Evolutionary conservation across 2,113 vertebrate genomes (phyloP).

Genomic region (Microcebus tavaratra): DNA sequence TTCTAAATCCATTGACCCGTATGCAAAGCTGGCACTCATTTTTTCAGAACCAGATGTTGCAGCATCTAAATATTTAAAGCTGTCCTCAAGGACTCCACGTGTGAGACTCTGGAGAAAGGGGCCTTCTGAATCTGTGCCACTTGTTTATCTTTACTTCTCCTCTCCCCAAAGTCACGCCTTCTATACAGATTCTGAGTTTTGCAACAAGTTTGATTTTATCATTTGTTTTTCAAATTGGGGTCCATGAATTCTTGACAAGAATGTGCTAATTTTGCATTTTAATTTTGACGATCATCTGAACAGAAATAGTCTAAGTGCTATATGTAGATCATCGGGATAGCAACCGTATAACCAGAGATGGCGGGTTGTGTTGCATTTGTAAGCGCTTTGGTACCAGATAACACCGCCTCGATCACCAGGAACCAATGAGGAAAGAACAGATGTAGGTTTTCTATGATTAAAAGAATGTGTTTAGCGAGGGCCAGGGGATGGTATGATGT

Average conservation of each 20-base stretch:
- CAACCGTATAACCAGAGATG: neutral
- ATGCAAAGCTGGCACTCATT: neutral
- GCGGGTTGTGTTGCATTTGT: neutral
- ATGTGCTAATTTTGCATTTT: conserved; percentile 39
- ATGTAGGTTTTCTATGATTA: neutral
- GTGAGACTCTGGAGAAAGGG: neutral
- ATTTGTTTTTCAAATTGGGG: neutral
- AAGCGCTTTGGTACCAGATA: neutral
- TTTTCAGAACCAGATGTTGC: conserved; percentile 42
- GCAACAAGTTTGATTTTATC: neutral
- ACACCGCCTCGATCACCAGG: neutral
- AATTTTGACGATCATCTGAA: conserved; percentile 10
- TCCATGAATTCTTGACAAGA: neutral
- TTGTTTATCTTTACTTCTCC: neutral
- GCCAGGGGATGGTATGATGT: neutral
- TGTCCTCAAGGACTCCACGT: neutral
- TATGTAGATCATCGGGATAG: neutral
- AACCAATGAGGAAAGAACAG: neutral
- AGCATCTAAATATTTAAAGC: conserved; percentile 28
- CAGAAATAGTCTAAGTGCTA: neutral
- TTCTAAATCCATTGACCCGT: neutral
- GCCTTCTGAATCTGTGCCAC: neutral
- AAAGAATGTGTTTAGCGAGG: neutral
- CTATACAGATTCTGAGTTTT: neutral
- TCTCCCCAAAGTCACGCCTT: neutral